Conservation (phyloP, 2,888 invertebrate species). For the Augiades crinisus region DNA sequence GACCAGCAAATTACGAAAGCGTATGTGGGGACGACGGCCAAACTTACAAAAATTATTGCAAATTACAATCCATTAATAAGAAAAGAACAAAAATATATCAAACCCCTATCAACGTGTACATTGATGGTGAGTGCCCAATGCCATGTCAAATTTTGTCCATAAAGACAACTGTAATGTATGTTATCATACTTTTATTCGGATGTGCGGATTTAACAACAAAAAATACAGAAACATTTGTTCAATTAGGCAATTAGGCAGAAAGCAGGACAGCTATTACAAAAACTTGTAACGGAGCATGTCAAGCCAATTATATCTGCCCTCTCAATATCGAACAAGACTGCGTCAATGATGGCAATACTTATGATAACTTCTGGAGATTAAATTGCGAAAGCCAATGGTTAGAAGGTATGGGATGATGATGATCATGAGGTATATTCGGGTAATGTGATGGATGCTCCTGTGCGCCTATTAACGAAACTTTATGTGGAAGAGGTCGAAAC, state of each 20-base stretch:
- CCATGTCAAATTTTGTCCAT: too few species aligned
- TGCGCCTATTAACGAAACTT: not conserved
- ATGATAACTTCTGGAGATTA: conserved; percentile 12
- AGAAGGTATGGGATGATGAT: conserved; percentile 9
- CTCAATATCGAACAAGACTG: conserved; percentile 28
- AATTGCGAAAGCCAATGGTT: conserved; percentile 26
- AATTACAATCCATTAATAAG: conserved; percentile 31
- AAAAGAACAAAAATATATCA: not conserved
- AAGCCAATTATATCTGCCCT: conserved; percentile 26
- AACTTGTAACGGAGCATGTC: conserved; percentile 25
- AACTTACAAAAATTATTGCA: conserved; percentile 38
- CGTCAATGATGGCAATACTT: conserved; percentile 33
- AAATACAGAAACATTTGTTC: too few species aligned
- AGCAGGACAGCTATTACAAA: too few species aligned
- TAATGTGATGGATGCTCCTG: conserved; percentile 3
- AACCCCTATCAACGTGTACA: conserved; percentile 6
- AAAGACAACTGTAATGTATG: too few species aligned
- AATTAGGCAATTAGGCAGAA: too few species aligned
- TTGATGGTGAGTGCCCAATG: too few species aligned
- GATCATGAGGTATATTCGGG: conserved; percentile 19
- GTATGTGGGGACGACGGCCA: conserved; percentile 32
- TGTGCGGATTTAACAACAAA: too few species aligned
- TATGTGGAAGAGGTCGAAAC: conserved; percentile 38
- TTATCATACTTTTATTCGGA: too few species aligned
- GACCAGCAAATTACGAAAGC: not conserved